Conservation (phyloP, 2,797 vertebrate genomes). For the Acrossocheilus fasciatus region DNA sequence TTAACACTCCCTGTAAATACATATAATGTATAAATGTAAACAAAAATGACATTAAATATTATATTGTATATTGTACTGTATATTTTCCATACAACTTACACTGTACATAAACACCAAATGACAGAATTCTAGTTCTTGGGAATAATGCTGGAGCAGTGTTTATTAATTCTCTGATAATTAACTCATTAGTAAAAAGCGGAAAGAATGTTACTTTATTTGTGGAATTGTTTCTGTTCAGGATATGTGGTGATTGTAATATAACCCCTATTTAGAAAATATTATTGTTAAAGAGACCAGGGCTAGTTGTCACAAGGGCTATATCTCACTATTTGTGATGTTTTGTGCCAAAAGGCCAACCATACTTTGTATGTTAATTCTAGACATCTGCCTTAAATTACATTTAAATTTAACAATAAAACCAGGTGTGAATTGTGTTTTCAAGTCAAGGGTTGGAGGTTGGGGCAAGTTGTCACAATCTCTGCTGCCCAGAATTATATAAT, state of each 20-base stretch:
- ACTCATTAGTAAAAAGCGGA: not conserved
- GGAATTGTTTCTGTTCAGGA: not conserved
- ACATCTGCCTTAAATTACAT: not conserved
- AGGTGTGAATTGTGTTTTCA: not conserved
- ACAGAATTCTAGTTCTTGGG: not conserved
- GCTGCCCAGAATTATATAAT: not conserved
- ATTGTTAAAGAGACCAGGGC: not conserved
- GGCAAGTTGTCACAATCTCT: not conserved
- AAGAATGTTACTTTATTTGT: not conserved
- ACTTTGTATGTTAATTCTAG: not conserved
- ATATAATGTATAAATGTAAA: constrained; percentile 40
- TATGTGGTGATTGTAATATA: not conserved
- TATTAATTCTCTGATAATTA: not conserved
- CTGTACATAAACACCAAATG: not conserved
- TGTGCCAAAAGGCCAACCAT: not conserved
- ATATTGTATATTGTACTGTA: constrained; percentile 29
- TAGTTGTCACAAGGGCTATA: constrained; percentile 11
- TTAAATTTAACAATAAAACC: not conserved
- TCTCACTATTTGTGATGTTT: not conserved
- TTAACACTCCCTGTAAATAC: constrained; percentile 35
- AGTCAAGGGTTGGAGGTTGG: no score
- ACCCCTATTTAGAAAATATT: not conserved
- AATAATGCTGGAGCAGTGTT: not conserved
- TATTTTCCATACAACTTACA: not conserved
- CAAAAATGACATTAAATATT: constrained; percentile 30